A percentile compares a stretch with the other conserved stretches of the same genome.
These are phyloP conservation scores for Altica lythri DNA, from an alignment of 2,888 invertebrate species.

Conservation along the genomic window DNA sequence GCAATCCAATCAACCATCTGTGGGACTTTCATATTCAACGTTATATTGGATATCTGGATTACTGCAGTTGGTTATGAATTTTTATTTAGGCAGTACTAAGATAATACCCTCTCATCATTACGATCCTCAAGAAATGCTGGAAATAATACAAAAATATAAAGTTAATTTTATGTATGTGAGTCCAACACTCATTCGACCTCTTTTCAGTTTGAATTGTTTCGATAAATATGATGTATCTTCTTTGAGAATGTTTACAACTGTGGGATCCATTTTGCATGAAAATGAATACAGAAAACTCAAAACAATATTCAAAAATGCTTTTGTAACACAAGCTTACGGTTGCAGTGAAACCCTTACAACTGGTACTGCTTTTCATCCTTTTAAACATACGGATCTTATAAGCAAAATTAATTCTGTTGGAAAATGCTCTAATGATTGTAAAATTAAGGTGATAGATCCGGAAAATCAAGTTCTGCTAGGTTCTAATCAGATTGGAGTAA, in stretches of 20 bases:
- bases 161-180: slow-evolving; percentile 28
- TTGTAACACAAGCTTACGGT: slow-evolving; percentile 52
- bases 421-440: slow-evolving; percentile 14
- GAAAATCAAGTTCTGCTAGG: slow-evolving; percentile 56
- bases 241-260: background rate
- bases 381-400: slow-evolving; percentile 8
- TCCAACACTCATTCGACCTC: slow-evolving; percentile 37
- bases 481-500: slow-evolving; percentile 59
- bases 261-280: background rate
- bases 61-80: slow-evolving; percentile 31
- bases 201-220: slow-evolving; percentile 28
- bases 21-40: slow-evolving; percentile 36
- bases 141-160: slow-evolving; percentile 42
- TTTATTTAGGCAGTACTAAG: slow-evolving; percentile 38
- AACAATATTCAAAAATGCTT: slow-evolving; percentile 48
- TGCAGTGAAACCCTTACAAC: slow-evolving; percentile 55
- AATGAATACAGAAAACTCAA: slow-evolving; percentile 29
- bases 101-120: slow-evolving; percentile 36
- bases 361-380: slow-evolving; percentile 26
- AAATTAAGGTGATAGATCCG: slow-evolving; percentile 47
- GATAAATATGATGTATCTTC: slow-evolving; percentile 32
- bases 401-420: slow-evolving; percentile 25
- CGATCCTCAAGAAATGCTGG: slow-evolving; percentile 36
- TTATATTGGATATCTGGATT: slow-evolving; percentile 48
- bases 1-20: slow-evolving; percentile 1